phyloP scores from a whole-genome alignment of 2,797 vertebrate genomes.

The Sebastes hopkinsi region DNA sequence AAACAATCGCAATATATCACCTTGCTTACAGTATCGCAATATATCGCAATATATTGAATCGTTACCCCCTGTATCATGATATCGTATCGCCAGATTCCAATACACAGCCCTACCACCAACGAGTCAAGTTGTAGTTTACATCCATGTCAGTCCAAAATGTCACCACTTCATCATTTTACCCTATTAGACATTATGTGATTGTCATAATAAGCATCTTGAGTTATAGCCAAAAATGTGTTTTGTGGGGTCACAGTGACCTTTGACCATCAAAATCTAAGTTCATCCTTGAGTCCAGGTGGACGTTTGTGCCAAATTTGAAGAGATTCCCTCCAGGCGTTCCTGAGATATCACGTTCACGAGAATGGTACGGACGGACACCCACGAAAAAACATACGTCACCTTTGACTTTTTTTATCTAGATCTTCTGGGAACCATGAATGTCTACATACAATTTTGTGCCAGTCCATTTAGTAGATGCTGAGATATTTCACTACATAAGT shows the following conservation, averaged over 20 bases:
- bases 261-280: not conserved
- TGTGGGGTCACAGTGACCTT: not conserved
- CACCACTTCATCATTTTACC: too few species aligned
- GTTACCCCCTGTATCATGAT: too few species aligned
- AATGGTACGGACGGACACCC: not conserved
- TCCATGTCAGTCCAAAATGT: too few species aligned
- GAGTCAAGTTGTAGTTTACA: too few species aligned
- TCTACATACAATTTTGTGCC: too few species aligned
- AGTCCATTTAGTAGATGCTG: not conserved
- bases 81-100: too few species aligned
- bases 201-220: not conserved
- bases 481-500: not conserved
- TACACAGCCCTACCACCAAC: too few species aligned
- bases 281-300: not conserved
- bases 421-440: not conserved
- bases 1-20: too few species aligned
- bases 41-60: too few species aligned
- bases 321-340: not conserved
- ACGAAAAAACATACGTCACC: too few species aligned
- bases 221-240: not conserved
- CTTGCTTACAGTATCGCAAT: too few species aligned
- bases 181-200: not conserved
- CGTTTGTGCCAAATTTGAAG: not conserved
- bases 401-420: not conserved
- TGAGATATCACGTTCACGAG: not conserved